These are phyloP conservation scores for Podarcis lilfordi DNA, from an alignment of 2,797 vertebrate genomes.

Conservation along the genomic window DNA sequence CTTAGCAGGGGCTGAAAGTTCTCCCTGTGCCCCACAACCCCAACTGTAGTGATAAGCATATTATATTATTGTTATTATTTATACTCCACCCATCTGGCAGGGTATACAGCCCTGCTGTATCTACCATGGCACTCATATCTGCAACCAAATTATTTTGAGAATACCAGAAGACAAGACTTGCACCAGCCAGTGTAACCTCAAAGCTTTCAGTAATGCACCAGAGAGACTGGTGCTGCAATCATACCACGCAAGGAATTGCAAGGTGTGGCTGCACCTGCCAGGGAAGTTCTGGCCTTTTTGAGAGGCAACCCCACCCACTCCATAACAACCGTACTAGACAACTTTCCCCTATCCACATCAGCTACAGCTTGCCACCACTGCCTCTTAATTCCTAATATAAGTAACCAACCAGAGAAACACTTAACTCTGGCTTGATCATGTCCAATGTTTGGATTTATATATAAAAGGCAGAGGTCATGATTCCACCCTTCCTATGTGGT, in stretches of 20 bases:
- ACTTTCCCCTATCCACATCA: not conserved
- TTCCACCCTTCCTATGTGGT: not conserved
- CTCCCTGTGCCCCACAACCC: not conserved
- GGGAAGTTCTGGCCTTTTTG: not conserved
- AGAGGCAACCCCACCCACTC: not conserved
- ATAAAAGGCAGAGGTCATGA: no score
- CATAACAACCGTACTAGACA: not conserved
- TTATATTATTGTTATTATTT: no score
- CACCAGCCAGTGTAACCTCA: not conserved
- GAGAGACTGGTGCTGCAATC: not conserved
- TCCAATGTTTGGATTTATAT: not conserved
- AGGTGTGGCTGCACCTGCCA: not conserved
- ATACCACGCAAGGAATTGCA: not conserved
- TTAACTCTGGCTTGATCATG: not conserved
- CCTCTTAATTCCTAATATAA: not conserved
- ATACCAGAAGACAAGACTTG: not conserved
- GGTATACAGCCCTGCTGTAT: no score
- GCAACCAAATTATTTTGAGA: not conserved
- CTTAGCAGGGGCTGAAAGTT: not conserved
- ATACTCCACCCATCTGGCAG: no score
- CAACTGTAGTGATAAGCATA: not conserved
- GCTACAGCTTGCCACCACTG: not conserved
- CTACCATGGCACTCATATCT: not conserved
- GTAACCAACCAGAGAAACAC: not conserved
- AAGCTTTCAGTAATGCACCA: not conserved